phyloP scores from a whole-genome alignment of 1,140 invertebrate genomes.

The Macrosteles quadrilineatus region DNA sequence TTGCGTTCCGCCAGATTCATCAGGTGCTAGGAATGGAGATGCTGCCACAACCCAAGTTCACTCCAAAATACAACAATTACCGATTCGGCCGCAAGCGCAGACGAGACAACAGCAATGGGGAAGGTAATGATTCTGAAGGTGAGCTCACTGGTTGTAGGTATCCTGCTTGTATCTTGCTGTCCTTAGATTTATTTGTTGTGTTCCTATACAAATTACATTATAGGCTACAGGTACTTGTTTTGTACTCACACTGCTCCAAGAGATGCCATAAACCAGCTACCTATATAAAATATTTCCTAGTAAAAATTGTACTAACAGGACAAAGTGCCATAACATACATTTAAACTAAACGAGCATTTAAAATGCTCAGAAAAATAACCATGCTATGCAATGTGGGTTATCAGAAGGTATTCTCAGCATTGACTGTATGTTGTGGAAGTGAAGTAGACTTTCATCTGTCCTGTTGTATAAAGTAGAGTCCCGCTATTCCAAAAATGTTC shows the following conservation, averaged over 20 bases:
- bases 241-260: not conserved
- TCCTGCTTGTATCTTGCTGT: not conserved
- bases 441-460: too few relatives aligned
- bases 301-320: not conserved
- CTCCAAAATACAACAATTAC: constrained; percentile 43
- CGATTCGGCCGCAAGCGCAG: constrained; percentile 58
- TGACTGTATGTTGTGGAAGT: too few relatives aligned
- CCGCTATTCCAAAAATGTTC: too few relatives aligned
- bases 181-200: not conserved
- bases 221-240: not conserved
- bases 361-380: too few relatives aligned
- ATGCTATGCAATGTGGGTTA: too few relatives aligned
- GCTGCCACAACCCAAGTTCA: constrained; percentile 62
- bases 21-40: constrained; percentile 83
- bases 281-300: constrained; percentile 8
- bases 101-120: constrained; percentile 65
- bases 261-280: too few relatives aligned
- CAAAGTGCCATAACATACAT: too few relatives aligned
- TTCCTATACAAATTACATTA: not conserved
- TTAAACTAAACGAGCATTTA: too few relatives aligned
- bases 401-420: too few relatives aligned
- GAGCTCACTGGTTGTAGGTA: constrained; percentile 40
- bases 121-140: constrained; percentile 63
- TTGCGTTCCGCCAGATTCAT: constrained; percentile 95
- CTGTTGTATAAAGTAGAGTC: too few relatives aligned